A percentile compares a stretch with the other conserved stretches of the same genome.
Conservation (phyloP, 2,797 vertebrate genomes). For the Liparis tanakae region DNA sequence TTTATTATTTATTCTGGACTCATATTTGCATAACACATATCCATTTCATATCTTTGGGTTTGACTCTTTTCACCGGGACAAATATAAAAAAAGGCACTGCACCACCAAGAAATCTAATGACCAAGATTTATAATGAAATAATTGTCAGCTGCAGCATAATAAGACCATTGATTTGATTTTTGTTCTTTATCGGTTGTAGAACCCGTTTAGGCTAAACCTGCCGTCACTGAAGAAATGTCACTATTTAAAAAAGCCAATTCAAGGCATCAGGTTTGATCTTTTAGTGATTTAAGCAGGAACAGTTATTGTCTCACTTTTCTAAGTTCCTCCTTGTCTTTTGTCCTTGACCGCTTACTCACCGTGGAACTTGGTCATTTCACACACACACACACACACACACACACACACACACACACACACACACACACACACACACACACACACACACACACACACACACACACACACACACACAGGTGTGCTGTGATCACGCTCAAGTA, state of each 20-base stretch:
- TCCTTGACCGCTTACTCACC: not conserved
- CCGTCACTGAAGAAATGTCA: not conserved
- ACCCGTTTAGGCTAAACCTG: not conserved
- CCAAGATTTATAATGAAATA: not conserved
- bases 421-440: not conserved
- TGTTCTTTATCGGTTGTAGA: not conserved
- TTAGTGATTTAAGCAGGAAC: not conserved
- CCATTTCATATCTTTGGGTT: not conserved
- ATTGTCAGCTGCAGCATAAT: not conserved
- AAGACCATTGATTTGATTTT: not conserved
- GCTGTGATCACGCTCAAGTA: not conserved
- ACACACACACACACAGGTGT: slow-evolving; percentile 1
- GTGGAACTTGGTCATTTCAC: not conserved
- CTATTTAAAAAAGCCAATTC: not conserved
- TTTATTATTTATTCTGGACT: not conserved
- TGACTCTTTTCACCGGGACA: not conserved
- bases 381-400: not conserved
- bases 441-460: not conserved
- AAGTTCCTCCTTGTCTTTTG: not conserved
- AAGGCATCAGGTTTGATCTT: not conserved
- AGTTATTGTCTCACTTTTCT: not conserved
- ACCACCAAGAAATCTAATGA: not conserved
- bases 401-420: not conserved
- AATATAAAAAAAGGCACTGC: not conserved
- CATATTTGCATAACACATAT: not conserved